Base-by-base conservation (phyloP, 2,797 vertebrate species). In the Mustela erminea region DNA sequence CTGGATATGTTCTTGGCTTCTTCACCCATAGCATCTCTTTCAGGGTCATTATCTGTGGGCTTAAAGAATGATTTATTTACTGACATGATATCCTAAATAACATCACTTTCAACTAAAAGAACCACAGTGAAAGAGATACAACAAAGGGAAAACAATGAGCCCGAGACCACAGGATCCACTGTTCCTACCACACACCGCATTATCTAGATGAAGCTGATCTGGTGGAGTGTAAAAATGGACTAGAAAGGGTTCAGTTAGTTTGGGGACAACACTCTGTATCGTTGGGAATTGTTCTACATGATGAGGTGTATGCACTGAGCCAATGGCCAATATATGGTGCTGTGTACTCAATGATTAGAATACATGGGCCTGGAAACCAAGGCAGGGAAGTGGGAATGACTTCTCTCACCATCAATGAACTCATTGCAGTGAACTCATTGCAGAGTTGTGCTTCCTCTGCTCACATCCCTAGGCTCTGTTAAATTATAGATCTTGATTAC, bases 1-100 rank as follows among this genome's bases (percentile, higher is more conserved):
- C 64, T 92, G 27, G 15, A 46, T 80, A 93, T 80, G 46, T 82
- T 29, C 77, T 80, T 90, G 87, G 58, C 56, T 75, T 72, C 60
- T 46, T 84, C 90, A 20, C 7, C 46, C 21, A 38, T 20, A 52
- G 20, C 92, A 13, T 86, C 20, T 88, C 75, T 87, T 94, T 83
- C 52, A 87, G 56, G 80, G 93, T 74, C 62, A 60, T 56, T 90
- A 75, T 64, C 25, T 84, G 43, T 92, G 32, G 18, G n/a, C 29
- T 86, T 68, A 77, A 14, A 64, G 49, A 87, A 81, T 68, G 70
- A 8, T 86, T 94, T 84, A 74, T 43, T 78, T 96, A 80, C 14
- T 84, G 27, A 90, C 23, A 38, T 62, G 41, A 35, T 23, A 58
- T 84, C 38, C n/a, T 87, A 21, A 20, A 66, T 66, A 58, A 7